Conservation (phyloP, 2,888 invertebrate species). For the Drosophila fulvimacula region DNA sequence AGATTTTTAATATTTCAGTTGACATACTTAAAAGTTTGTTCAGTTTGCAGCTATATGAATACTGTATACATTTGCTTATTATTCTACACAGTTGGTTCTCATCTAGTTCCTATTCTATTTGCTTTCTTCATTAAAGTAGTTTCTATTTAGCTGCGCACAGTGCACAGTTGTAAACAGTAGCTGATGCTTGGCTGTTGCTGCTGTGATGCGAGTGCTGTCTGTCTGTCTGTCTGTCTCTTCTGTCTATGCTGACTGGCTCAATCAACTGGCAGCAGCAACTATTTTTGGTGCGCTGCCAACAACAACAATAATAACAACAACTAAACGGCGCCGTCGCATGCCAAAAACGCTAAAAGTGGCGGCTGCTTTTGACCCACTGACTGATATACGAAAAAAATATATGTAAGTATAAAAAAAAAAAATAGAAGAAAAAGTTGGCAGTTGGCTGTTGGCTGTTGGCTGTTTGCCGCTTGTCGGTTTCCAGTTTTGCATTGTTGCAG, state of each 20-base stretch:
- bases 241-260: conserved; percentile 57
- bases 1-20: not conserved
- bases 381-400: conserved; percentile 65
- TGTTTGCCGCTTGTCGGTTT: conserved; percentile 46
- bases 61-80: conserved; percentile 1
- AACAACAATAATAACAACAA: conserved; percentile 33
- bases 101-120: not conserved
- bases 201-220: conserved; percentile 43
- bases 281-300: conserved; percentile 72
- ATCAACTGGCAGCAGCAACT: conserved; percentile 68
- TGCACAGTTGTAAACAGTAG: conserved; percentile 61
- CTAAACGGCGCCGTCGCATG: conserved; percentile 60
- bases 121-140: conserved; percentile 25
- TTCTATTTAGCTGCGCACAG: conserved; percentile 46
- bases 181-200: conserved; percentile 30
- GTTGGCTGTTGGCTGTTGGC: conserved; percentile 23
- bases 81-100: not conserved
- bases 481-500: conserved; percentile 51
- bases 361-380: conserved; percentile 75
- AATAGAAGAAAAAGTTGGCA: conserved; percentile 40
- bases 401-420: conserved; percentile 11
- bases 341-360: conserved; percentile 73
- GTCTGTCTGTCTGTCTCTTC: conserved; percentile 2
- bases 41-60: not conserved
- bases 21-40: not conserved